These are phyloP conservation scores for Botrylloides violaceus DNA, from an alignment of 23 tunicate genomes.

Conservation along the genomic window DNA sequence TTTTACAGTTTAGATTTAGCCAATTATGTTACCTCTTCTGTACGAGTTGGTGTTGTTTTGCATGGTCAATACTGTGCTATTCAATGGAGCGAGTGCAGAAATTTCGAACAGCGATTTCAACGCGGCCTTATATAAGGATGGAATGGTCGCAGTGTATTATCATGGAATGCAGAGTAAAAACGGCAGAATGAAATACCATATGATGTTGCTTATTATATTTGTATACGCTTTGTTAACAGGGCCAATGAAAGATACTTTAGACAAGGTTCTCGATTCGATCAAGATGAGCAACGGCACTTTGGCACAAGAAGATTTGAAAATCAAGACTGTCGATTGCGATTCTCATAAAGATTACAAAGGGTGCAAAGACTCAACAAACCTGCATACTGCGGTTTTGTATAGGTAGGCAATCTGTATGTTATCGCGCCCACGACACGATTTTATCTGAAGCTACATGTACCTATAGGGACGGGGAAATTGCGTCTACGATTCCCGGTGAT, in stretches of 20 bases:
- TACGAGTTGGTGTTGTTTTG: too few relatives aligned
- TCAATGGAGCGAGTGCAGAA: too few relatives aligned
- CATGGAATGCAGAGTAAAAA: neutral
- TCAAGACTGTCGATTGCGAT: neutral
- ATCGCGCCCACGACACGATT: neutral
- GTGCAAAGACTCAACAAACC: neutral
- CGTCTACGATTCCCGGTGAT: neutral
- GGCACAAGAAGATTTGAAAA: neutral
- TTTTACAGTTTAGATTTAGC: too few relatives aligned
- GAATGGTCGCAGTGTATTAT: neutral
- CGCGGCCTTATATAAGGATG: too few relatives aligned
- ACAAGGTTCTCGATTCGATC: neutral
- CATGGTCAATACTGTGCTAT: too few relatives aligned
- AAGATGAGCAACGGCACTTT: neutral
- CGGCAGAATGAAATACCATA: neutral
- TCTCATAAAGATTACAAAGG: neutral
- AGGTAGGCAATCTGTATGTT: neutral
- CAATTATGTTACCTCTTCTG: too few relatives aligned
- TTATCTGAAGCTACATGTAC: too few relatives aligned
- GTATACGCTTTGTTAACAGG: too few relatives aligned
- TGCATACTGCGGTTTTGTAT: neutral
- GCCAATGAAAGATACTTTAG: neutral
- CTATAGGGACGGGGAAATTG: neutral
- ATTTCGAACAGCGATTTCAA: too few relatives aligned
- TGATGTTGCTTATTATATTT: neutral